phyloP scores from a whole-genome alignment of 2,113 vertebrate genomes.

The Eudorcas thomsonii region DNA sequence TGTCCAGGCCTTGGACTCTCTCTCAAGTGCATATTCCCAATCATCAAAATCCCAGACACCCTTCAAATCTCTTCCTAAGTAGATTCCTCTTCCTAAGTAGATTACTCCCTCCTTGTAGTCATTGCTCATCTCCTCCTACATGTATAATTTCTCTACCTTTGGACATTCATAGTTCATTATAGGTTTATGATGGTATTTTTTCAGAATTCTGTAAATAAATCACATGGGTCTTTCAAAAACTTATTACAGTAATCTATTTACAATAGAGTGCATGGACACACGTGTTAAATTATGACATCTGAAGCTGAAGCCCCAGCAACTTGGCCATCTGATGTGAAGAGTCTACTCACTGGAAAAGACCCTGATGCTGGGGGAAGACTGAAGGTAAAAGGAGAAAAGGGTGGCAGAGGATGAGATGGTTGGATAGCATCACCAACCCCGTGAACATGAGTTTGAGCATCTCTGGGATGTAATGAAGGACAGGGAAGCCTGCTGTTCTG shows the following conservation, averaged over 20 bases:
- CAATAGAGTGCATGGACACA: not conserved
- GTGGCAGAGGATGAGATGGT: not conserved
- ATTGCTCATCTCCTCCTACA: not conserved
- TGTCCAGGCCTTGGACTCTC: not conserved
- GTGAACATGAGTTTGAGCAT: not conserved
- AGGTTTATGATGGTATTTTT: not conserved
- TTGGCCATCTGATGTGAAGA: not conserved
- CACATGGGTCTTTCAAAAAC: not conserved
- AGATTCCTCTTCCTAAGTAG: not conserved
- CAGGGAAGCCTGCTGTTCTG: not conserved
- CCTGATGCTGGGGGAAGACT: not conserved
- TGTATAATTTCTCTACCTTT: not conserved
- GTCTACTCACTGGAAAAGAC: not conserved
- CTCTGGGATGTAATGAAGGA: not conserved
- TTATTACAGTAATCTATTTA: not conserved
- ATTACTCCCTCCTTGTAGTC: not conserved
- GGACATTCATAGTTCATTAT: not conserved
- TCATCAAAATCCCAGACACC: not conserved
- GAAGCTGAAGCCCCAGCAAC: not conserved
- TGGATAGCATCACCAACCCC: not conserved
- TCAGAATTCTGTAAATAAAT: not conserved
- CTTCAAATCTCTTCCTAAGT: not conserved
- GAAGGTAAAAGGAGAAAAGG: not conserved
- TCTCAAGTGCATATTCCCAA: not conserved
- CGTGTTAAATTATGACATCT: not conserved